These are phyloP conservation scores for Procavia capensis DNA, from an alignment of 2,113 vertebrate genomes.

Conservation along the genomic window DNA sequence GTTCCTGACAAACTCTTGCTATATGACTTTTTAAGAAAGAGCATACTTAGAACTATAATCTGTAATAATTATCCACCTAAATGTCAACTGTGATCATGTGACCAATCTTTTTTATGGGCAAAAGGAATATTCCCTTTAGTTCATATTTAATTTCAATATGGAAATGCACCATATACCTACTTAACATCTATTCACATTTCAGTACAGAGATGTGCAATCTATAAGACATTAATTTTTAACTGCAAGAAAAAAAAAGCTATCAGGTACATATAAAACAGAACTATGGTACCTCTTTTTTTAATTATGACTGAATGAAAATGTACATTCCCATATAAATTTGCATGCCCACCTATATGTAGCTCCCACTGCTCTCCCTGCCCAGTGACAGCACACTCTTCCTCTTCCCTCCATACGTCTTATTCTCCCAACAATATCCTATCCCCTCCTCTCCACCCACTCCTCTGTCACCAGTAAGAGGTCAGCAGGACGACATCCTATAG, in stretches of 20 bases:
- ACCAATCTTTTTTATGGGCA: slow-evolving; percentile 82
- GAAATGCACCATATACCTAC: slow-evolving; percentile 73
- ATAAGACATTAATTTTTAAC: slow-evolving; percentile 69
- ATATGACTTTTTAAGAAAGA: slow-evolving; percentile 66
- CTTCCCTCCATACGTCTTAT: too few species aligned
- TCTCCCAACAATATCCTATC: too few species aligned
- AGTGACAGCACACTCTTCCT: too few species aligned
- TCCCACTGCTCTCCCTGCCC: too few species aligned
- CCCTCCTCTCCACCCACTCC: too few species aligned
- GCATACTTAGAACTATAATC: slow-evolving; percentile 67
- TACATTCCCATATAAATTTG: too few species aligned
- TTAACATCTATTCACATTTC: slow-evolving; percentile 78
- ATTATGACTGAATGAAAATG: too few species aligned
- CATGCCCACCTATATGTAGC: too few species aligned
- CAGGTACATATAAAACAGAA: slow-evolving; percentile 43
- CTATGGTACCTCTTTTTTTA: neutral
- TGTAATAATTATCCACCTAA: slow-evolving; percentile 84
- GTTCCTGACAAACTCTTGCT: slow-evolving; percentile 12
- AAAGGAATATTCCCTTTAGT: slow-evolving; percentile 80
- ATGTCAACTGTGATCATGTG: slow-evolving; percentile 82
- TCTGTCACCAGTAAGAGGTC: too few species aligned
- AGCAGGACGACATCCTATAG: too few species aligned
- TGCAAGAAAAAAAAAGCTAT: slow-evolving; percentile 55
- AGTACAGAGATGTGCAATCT: slow-evolving; percentile 57
- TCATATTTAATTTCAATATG: slow-evolving; percentile 79